Percentiles rank a stretch among this genome's conserved stretches.
Conservation (phyloP, 2,113 vertebrate genomes). For the Sphyrna mokarran region DNA sequence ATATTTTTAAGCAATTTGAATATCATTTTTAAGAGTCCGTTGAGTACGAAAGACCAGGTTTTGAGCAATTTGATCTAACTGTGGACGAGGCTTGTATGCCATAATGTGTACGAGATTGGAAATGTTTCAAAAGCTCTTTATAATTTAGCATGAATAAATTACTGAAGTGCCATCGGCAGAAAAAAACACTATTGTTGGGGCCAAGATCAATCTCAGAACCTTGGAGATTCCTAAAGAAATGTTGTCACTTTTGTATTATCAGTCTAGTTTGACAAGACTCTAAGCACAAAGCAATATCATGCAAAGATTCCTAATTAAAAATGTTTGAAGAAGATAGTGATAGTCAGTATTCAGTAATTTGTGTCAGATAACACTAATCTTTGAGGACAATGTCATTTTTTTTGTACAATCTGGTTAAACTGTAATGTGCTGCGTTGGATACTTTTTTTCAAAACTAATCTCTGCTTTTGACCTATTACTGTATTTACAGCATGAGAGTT, state of each 20-base stretch:
- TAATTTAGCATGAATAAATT: conserved; percentile 5
- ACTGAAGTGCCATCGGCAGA: neutral
- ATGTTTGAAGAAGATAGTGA: neutral
- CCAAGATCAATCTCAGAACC: conserved; percentile 15
- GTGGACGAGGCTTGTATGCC: neutral
- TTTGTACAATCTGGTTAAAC: neutral
- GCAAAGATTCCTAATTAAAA: conserved; percentile 17
- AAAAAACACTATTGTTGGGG: neutral
- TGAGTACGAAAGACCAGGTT: neutral
- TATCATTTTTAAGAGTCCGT: neutral
- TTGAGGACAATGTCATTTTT: neutral
- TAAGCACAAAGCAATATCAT: neutral
- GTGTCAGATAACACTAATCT: conserved; percentile 15
- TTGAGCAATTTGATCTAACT: neutral
- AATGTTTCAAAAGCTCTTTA: conserved; percentile 18
- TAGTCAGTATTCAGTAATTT: conserved; percentile 13
- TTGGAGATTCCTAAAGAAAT: conserved; percentile 15
- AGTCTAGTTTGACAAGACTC: neutral
- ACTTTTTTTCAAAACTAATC: neutral
- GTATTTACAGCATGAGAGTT: neutral
- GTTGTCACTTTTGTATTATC: conserved; percentile 18
- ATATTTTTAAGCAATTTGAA: neutral
- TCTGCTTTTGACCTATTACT: neutral
- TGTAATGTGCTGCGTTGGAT: neutral
- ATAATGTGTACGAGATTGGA: conserved; percentile 9